Conservation (phyloP, 2,888 invertebrate genomes). For the Philonicus albiceps region DNA sequence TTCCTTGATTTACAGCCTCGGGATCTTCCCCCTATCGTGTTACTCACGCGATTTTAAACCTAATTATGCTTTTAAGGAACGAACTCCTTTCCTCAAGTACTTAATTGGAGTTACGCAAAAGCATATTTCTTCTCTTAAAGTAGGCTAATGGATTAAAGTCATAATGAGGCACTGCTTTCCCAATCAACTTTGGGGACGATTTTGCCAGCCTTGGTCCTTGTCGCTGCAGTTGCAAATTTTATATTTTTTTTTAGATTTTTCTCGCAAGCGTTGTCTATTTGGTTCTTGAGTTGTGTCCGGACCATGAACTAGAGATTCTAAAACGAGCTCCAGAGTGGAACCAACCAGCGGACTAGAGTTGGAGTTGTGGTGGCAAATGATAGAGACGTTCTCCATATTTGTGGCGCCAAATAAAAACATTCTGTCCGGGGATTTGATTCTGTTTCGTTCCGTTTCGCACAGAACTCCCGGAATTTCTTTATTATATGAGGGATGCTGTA, state of each 20-base stretch:
- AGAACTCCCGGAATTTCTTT: not conserved
- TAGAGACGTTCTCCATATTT: not conserved
- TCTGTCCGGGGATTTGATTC: constrained; percentile 7
- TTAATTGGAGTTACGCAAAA: not conserved
- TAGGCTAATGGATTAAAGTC: not conserved
- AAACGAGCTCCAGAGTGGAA: not conserved
- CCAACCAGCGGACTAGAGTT: not conserved
- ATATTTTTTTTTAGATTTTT: not conserved
- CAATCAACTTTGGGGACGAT: not conserved
- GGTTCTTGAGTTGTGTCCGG: not conserved
- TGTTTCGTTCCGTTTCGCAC: not conserved
- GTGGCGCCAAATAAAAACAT: constrained; percentile 8
- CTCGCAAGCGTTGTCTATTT: not conserved
- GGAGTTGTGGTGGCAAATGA: not conserved
- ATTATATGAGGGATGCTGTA: not conserved
- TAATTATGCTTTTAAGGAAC: not conserved
- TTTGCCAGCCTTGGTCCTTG: not conserved
- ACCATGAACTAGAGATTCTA: not conserved
- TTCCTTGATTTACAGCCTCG: not conserved
- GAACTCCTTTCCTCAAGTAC: not conserved
- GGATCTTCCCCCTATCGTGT: not conserved
- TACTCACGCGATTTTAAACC: not conserved
- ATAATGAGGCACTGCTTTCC: not conserved
- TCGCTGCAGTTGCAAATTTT: not conserved
- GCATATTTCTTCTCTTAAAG: not conserved